phyloP scores from a whole-genome alignment of 2,113 vertebrate genomes.

The Apodemus sylvaticus region DNA sequence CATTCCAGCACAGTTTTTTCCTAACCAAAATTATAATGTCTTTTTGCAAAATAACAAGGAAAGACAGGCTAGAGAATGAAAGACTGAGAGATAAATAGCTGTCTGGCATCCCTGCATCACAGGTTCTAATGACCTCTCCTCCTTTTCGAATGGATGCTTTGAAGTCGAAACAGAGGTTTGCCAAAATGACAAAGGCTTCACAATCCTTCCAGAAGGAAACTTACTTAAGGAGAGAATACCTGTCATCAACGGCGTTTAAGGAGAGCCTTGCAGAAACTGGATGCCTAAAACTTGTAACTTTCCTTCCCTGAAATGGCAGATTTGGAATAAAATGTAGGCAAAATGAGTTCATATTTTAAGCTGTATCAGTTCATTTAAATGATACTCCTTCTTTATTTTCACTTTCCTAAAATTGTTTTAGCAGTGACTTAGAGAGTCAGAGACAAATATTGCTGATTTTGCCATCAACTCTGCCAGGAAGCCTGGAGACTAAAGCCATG shows the following conservation, averaged over 20 bases:
- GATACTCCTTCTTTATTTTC: neutral
- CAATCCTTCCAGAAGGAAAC: neutral
- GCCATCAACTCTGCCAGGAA: neutral
- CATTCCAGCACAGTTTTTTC: constrained; percentile 26
- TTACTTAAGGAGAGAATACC: neutral
- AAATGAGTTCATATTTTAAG: neutral
- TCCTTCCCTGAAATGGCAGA: neutral
- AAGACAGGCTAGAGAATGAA: constrained; percentile 47
- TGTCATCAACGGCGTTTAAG: constrained; percentile 31
- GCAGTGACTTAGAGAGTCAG: neutral
- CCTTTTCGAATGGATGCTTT: constrained; percentile 26
- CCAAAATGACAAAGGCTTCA: neutral
- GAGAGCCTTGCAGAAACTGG: neutral
- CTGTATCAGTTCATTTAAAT: neutral
- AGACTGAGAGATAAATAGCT: constrained; percentile 49
- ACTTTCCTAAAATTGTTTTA: neutral
- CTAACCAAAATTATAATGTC: constrained; percentile 57
- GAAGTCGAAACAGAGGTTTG: constrained; percentile 45
- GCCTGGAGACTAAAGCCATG: neutral
- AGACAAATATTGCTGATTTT: neutral
- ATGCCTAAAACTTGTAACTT: neutral
- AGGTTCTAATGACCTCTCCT: constrained; percentile 52
- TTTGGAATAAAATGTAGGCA: neutral
- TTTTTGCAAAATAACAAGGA: constrained; percentile 67
- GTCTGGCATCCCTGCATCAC: neutral